Base-by-base conservation (phyloP, 2,888 invertebrate genomes). In the Mesorhabditis belari region DNA sequence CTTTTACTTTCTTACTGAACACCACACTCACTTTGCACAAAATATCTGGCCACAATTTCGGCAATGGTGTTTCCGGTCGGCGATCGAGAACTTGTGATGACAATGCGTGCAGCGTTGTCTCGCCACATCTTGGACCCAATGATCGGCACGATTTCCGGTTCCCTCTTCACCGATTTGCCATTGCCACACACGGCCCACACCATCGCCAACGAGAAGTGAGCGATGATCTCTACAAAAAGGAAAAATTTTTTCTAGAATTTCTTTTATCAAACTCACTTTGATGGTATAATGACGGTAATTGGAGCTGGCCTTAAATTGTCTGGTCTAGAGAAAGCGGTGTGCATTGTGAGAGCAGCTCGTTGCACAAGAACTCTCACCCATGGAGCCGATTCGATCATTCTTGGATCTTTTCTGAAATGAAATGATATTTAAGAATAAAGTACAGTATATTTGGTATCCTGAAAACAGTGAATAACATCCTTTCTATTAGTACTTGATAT, bases 271-370 rank as follows among this genome's bases (percentile, higher is more conserved):
- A 64, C 77, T 80, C 78, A 87, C 87, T 88, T 90, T 51, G 95
- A 94, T 58, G 95, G 90, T 51, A 91, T 90, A 27, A 96, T 86
- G 54, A 93, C 89, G 24, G 95, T 95, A 69, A 98, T 90, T 66
- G 94, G 90, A 28, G 96, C 95, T 63, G 96, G 96, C 82, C 92
- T 90, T 0, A 90, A 88, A 85, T 98, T 98, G 84, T 96, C 95
- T 80, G 92, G 91, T 50, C 95, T 87, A 84, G 94, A 93, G 83
- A 90, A 93, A 62, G 93, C 92, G 60, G 93, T 94, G 83, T 94
- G 93, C 94, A 70, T 74, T n/a, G 74, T 74, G 9, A 74, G 61
- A 5, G 73, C 66, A 0, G 73, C 67, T 23, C 74, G 52, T 51
- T 73, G 71, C 12, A 73, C 68, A 2, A 74, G 63, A 2, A 74